phyloP scores from a whole-genome alignment of 1,140 invertebrate genomes.

The Rhynchophorus ferrugineus region DNA sequence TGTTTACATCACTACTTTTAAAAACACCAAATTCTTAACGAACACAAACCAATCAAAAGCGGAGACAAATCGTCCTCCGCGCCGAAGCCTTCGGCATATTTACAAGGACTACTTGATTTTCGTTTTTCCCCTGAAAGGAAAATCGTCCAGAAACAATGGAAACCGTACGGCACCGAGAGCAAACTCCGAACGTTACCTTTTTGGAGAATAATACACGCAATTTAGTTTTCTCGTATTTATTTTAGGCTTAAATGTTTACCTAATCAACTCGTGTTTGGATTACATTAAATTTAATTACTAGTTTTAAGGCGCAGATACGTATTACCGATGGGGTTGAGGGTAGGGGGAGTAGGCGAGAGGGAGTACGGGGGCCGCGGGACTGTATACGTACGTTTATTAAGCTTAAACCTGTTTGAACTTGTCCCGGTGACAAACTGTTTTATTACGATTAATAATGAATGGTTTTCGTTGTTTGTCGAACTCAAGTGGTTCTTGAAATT shows the following conservation, averaged over 20 bases:
- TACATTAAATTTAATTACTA: slow-evolving; percentile 32
- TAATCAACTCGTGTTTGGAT: slow-evolving; percentile 30
- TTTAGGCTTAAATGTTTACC: slow-evolving; percentile 28
- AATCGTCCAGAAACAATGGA: too few relatives aligned
- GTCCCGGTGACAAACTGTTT: slow-evolving; percentile 24
- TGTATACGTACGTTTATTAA: slow-evolving; percentile 28
- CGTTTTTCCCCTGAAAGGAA: too few relatives aligned
- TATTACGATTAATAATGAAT: slow-evolving; percentile 21
- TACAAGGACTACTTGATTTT: too few relatives aligned
- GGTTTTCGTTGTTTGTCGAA: slow-evolving; percentile 2
- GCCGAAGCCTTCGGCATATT: too few relatives aligned
- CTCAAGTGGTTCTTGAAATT: not conserved
- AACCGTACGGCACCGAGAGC: not conserved
- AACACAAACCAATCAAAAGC: too few relatives aligned
- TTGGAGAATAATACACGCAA: slow-evolving; percentile 22
- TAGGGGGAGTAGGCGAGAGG: too few relatives aligned
- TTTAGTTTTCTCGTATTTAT: slow-evolving; percentile 24
- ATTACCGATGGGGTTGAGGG: too few relatives aligned
- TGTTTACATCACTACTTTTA: too few relatives aligned
- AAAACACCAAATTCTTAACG: too few relatives aligned
- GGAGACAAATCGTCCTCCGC: too few relatives aligned
- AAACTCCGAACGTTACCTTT: slow-evolving; percentile 14
- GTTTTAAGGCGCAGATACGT: slow-evolving; percentile 23
- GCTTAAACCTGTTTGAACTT: slow-evolving; percentile 25
- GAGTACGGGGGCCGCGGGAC: slow-evolving; percentile 12